These are phyloP conservation scores for Alcis repandata DNA, from an alignment of 2,888 invertebrate species.

Conservation along the genomic window DNA sequence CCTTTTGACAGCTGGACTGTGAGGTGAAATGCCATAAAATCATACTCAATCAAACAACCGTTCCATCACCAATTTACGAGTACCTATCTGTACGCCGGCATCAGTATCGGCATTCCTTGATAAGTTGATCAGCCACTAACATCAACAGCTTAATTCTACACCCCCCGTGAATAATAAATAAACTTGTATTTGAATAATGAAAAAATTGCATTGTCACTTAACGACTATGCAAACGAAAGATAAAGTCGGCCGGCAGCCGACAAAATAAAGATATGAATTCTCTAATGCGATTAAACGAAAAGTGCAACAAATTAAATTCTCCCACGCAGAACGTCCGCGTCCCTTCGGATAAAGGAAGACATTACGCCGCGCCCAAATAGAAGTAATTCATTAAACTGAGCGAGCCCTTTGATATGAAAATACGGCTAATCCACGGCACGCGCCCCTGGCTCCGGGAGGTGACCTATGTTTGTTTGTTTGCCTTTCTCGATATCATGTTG, in stretches of 20 bases:
- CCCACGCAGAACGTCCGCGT: constrained; percentile 78
- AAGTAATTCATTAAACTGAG: constrained; percentile 82
- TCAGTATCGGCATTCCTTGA: not conserved
- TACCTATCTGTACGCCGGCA: not conserved
- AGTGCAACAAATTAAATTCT: constrained; percentile 83
- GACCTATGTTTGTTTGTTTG: constrained; percentile 75
- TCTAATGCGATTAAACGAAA: constrained; percentile 76
- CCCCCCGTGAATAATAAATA: constrained; percentile 18
- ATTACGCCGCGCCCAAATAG: constrained; percentile 73
- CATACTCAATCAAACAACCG: not conserved
- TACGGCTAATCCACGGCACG: constrained; percentile 82
- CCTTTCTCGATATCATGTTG: constrained; percentile 69
- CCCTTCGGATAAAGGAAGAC: constrained; percentile 77
- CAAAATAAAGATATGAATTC: constrained; percentile 70
- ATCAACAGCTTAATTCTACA: constrained; percentile 8
- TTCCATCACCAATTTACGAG: not conserved
- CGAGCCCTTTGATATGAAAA: constrained; percentile 84
- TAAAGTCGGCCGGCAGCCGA: constrained; percentile 55
- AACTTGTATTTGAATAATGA: constrained; percentile 39
- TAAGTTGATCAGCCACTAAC: not conserved
- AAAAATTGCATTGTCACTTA: constrained; percentile 54
- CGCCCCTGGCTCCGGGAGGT: constrained; percentile 73
- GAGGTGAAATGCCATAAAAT: not conserved
- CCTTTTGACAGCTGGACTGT: not conserved
- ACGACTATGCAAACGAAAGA: constrained; percentile 65